phyloP scores from a whole-genome alignment of 2,797 vertebrate genomes.

The Eospalax fontanierii region DNA sequence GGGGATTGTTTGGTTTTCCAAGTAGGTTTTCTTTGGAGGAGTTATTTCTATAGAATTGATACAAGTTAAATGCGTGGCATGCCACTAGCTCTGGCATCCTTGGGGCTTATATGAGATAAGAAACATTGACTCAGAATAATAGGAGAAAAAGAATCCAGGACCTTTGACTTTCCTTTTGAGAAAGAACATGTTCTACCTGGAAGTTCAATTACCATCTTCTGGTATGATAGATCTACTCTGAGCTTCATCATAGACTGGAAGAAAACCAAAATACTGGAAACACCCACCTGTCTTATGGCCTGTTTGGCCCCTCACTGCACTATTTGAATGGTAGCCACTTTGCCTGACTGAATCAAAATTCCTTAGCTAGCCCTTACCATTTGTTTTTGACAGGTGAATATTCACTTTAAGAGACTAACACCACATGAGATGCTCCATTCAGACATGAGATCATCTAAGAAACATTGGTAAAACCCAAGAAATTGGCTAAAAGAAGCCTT shows the following conservation, averaged over 20 bases:
- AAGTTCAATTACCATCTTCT: neutral
- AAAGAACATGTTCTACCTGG: neutral
- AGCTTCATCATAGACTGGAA: neutral
- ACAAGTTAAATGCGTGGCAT: neutral
- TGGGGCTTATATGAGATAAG: neutral
- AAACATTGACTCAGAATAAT: neutral
- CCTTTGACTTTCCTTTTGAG: neutral
- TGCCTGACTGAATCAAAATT: neutral
- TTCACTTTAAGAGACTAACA: neutral
- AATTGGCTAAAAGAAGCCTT: neutral
- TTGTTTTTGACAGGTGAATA: neutral
- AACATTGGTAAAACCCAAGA: conserved; percentile 19
- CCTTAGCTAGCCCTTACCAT: neutral
- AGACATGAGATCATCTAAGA: conserved; percentile 30
- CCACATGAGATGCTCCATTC: neutral
- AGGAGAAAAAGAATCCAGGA: neutral
- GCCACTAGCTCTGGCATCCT: neutral
- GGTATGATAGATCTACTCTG: neutral
- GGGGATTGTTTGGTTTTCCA: conserved; percentile 50
- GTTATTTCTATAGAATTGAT: neutral
- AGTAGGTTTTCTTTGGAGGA: conserved; percentile 45
- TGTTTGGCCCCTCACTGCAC: neutral
- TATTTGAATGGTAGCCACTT: neutral
- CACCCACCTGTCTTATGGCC: neutral
- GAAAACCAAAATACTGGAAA: neutral